A percentile compares a stretch with the other conserved stretches of the same genome.
phyloP scores from a whole-genome alignment of 1,140 invertebrate species.

The Drosophila bocqueti region DNA sequence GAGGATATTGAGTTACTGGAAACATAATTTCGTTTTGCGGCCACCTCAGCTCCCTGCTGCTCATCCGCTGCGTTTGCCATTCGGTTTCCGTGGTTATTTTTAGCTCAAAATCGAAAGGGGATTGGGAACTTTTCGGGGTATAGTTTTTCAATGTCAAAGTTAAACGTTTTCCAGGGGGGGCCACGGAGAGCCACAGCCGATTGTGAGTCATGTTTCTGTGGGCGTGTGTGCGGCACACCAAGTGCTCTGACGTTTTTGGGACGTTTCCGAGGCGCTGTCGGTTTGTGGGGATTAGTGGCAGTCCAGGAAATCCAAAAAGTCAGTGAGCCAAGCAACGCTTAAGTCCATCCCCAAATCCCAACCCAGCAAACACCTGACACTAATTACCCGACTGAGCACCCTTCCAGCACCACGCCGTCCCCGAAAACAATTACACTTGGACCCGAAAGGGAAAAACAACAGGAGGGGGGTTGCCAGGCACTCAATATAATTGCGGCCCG shows the following conservation, averaged over 20 bases:
- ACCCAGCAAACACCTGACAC: conserved; percentile 58
- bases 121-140: conserved; percentile 14
- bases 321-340: neutral
- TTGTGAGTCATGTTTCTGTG: conserved; percentile 57
- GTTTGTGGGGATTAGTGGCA: conserved; percentile 10
- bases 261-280: conserved; percentile 4
- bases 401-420: conserved; percentile 2
- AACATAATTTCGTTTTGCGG: conserved; percentile 77
- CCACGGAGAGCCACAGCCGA: conserved; percentile 31
- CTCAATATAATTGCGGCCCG: conserved; percentile 63
- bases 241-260: conserved; percentile 31
- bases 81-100: conserved; percentile 71
- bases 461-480: conserved; percentile 59
- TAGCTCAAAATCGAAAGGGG: conserved; percentile 30
- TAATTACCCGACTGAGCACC: conserved; percentile 53
- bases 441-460: conserved; percentile 39
- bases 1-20: conserved; percentile 75
- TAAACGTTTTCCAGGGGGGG: conserved; percentile 31
- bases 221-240: conserved; percentile 21
- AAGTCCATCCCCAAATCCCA: neutral
- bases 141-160: conserved; percentile 81
- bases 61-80: conserved; percentile 36
- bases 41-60: conserved; percentile 36
- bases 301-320: neutral
- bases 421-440: conserved; percentile 56